Percentiles rank a stretch among this genome's conserved stretches.
These are phyloP conservation scores for Gorsachius goisagi DNA, from an alignment of 2,113 vertebrate genomes.

Conservation along the genomic window DNA sequence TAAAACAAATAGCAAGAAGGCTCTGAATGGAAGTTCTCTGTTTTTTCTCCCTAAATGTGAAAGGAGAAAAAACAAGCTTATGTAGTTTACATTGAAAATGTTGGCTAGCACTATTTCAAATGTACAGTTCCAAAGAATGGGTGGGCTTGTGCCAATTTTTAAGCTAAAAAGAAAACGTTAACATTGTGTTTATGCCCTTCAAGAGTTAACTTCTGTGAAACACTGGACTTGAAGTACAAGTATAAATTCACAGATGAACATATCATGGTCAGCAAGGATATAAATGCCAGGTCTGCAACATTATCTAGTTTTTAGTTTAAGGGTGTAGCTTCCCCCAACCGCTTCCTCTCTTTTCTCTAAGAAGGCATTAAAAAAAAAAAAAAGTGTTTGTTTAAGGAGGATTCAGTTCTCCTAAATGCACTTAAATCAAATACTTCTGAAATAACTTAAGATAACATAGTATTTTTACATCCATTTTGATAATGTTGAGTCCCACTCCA, in stretches of 20 bases:
- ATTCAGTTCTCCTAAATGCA: not conserved
- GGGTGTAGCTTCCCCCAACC: conserved; percentile 39
- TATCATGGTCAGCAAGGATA: not conserved
- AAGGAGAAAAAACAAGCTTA: not conserved
- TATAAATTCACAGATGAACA: not conserved
- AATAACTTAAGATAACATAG: not conserved
- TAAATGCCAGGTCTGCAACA: not conserved
- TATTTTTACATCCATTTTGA: not conserved
- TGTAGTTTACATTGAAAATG: not conserved
- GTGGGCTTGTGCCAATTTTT: not conserved
- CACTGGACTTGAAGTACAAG: not conserved
- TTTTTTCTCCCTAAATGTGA: not conserved
- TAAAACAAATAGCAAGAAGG: not conserved
- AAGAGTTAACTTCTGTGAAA: not conserved
- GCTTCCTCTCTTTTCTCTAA: conserved; percentile 39
- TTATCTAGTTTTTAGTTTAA: conserved; percentile 18
- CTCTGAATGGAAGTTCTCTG: not conserved
- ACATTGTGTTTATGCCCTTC: not conserved
- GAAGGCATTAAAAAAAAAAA: not conserved
- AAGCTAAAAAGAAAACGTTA: not conserved
- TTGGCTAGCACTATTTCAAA: not conserved
- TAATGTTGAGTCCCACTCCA: not conserved
- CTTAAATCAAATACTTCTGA: not conserved
- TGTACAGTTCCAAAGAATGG: not conserved
- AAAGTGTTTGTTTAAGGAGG: not conserved